phyloP scores from a whole-genome alignment of 1,140 invertebrate genomes.

The Trachelipus rathkii region DNA sequence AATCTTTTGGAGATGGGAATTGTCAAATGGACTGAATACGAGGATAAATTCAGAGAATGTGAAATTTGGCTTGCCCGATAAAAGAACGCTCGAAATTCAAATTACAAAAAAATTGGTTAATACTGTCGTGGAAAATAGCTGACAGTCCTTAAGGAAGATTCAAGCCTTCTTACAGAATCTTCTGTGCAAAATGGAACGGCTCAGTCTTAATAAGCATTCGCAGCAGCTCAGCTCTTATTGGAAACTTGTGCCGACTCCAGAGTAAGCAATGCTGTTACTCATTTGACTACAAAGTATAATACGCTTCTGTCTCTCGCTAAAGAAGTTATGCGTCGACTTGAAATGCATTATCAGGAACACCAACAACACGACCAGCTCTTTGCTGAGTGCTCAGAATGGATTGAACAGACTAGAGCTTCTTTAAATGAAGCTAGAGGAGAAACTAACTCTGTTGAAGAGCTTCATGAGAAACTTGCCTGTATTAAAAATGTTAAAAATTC shows the following conservation, averaged over 20 bases:
- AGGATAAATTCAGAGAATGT: conserved; percentile 86
- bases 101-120: conserved; percentile 86
- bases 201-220: conserved; percentile 81
- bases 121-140: conserved; percentile 83
- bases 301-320: conserved; percentile 84
- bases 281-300: conserved; percentile 90
- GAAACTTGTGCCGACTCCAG: conserved; percentile 89
- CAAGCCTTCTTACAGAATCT: conserved; percentile 76
- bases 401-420: conserved; percentile 78
- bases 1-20: conserved; percentile 79
- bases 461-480: conserved; percentile 74
- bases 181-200: conserved; percentile 87
- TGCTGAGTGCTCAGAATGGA: conserved; percentile 86
- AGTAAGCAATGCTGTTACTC: conserved; percentile 88
- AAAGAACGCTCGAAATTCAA: conserved; percentile 80
- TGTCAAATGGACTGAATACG: conserved; percentile 87
- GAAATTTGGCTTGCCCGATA: conserved; percentile 79
- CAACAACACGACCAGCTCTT: conserved; percentile 67
- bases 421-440: conserved; percentile 61
- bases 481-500: conserved; percentile 78
- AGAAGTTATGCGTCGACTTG: conserved; percentile 83
- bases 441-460: conserved; percentile 69
- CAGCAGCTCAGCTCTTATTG: conserved; percentile 77
- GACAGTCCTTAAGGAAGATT: conserved; percentile 80
- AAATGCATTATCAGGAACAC: conserved; percentile 76